Base-by-base conservation (phyloP, 1,140 invertebrate genomes). In the Neodiprion fabricii region DNA sequence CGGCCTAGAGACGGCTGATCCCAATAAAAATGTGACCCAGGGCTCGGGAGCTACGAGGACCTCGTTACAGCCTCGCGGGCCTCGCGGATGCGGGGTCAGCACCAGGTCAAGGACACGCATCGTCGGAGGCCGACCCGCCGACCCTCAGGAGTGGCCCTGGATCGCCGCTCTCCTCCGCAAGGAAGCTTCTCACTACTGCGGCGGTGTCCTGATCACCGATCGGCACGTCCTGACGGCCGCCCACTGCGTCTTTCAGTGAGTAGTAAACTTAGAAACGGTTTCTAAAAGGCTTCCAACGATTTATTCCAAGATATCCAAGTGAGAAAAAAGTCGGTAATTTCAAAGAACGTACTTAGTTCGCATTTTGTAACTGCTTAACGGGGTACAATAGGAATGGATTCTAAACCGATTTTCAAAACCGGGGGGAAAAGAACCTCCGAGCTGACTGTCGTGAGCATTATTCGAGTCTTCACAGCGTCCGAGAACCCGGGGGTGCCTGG, bases 131-230 rank as follows among this genome's bases (percentile, higher is more conserved):
- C 81, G 88, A 68, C 91, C 91, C 0, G 92, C 93, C 0, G 91
- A 92, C 80, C 91, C 92, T 0, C 90, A 91, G 72, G 93, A 94
- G 79, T 96, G 94, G 94, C 95, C 95, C 1, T 96, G 95, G 95
- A 94, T 96, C 91, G 95, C 91, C 0, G 93, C 93, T 2, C 80
- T 95, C 40, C 89, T 94, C 2, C 89, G 90, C 0, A 81, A 89
- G 67, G 82, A 89, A 21, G 79, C 80, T 70, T 40, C 81, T 79
- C 92, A 91, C 74, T 95, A 92, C 86, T 96, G 95, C 80, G 95
- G 95, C 0, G 95, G 94, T 1, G 92, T 91, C 0, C 88, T 97
- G 4, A 93, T 97, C 75, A 95, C 94, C 0, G 93, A 95, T 81
- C 88, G 90, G 72, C 94, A 95, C 81, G 90, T 97, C 2, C 89